A percentile compares a stretch with the other conserved stretches of the same genome.
These are phyloP conservation scores for Pristiophorus japonicus DNA, from an alignment of 2,113 vertebrate species.

Conservation along the genomic window DNA sequence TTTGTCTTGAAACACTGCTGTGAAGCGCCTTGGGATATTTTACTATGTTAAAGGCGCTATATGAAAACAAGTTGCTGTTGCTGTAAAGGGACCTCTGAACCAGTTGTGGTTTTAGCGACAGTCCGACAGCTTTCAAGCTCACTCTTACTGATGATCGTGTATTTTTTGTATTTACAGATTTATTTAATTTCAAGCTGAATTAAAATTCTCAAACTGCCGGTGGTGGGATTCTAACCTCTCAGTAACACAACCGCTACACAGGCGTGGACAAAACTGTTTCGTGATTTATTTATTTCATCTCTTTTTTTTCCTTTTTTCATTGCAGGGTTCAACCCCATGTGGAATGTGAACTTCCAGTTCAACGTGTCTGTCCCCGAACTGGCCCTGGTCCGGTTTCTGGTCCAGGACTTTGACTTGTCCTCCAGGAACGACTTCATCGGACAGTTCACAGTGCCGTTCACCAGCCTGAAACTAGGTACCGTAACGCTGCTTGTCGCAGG, in stretches of 20 bases:
- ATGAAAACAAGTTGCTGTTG: no score
- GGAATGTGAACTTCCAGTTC: slow-evolving; percentile 74
- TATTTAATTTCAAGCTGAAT: background rate
- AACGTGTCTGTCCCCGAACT: slow-evolving; percentile 70
- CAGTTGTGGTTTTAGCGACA: background rate
- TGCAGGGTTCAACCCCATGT: slow-evolving; percentile 83
- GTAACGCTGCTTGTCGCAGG: background rate
- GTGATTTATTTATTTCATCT: background rate
- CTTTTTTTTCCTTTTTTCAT: background rate
- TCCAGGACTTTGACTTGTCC: slow-evolving; percentile 77
- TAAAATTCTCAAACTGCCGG: background rate
- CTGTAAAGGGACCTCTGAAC: no score
- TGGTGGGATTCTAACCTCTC: background rate
- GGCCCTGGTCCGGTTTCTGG: slow-evolving; percentile 75
- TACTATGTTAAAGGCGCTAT: no score
- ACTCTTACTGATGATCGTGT: background rate
- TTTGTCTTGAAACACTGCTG: no score
- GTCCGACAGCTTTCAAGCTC: background rate
- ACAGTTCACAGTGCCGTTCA: slow-evolving; percentile 60
- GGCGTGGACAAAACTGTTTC: background rate
- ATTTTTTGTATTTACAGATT: background rate
- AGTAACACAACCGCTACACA: background rate
- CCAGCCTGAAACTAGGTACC: slow-evolving; percentile 76
- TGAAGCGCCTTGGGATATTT: no score
- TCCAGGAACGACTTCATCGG: slow-evolving; percentile 71